These are phyloP conservation scores for Gallirallus australis DNA, from an alignment of 2,797 vertebrate genomes.

Conservation along the genomic window DNA sequence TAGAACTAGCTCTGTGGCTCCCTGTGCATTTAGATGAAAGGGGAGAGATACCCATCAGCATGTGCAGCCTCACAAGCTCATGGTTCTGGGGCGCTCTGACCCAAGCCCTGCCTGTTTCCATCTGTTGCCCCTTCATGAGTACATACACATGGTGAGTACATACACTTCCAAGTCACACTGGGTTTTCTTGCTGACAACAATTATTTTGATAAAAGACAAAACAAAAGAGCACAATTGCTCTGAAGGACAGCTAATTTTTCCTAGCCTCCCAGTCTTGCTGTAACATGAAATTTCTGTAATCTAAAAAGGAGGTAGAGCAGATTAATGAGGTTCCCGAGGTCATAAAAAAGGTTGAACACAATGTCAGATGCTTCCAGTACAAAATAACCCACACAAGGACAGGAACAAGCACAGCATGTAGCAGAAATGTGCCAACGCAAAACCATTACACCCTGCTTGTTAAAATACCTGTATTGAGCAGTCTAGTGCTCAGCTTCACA, in stretches of 20 bases:
- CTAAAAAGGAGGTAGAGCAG: neutral
- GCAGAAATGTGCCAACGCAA: neutral
- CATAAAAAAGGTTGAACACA: neutral
- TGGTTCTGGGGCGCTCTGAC: neutral
- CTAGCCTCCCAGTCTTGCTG: neutral
- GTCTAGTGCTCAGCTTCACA: neutral
- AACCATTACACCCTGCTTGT: neutral
- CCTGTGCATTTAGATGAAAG: neutral
- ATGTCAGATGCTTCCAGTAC: neutral
- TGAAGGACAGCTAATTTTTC: neutral
- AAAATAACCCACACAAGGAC: neutral
- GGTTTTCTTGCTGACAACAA: neutral
- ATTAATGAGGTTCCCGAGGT: neutral
- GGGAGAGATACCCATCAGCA: neutral
- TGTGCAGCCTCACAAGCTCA: neutral
- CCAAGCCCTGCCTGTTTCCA: neutral
- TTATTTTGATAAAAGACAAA: neutral
- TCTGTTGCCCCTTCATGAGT: neutral
- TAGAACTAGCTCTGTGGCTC: neutral
- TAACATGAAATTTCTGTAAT: neutral
- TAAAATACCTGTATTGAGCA: neutral
- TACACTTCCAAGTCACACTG: neutral
- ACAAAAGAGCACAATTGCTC: neutral
- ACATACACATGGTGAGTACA: neutral
- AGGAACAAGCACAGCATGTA: neutral